Conservation (phyloP, 2,797 vertebrate genomes). For the Fratercula arctica region DNA sequence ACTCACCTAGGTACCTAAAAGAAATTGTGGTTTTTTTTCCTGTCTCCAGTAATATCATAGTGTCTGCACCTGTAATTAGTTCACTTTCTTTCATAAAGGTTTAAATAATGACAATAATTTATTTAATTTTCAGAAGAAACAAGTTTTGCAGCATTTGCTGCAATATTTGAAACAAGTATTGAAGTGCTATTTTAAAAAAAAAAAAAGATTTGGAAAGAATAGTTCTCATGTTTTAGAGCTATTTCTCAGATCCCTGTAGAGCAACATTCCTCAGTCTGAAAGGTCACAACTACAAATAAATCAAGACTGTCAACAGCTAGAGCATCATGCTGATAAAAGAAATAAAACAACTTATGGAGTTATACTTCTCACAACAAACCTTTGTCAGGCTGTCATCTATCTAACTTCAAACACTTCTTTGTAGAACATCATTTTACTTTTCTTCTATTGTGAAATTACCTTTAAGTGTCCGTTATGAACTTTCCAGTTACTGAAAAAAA, state of each 20-base stretch:
- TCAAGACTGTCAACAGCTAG: background rate
- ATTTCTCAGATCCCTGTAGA: background rate
- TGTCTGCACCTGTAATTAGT: background rate
- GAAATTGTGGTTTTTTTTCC: background rate
- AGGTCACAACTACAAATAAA: slow-evolving; percentile 17
- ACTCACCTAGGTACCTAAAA: background rate
- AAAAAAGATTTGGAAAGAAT: background rate
- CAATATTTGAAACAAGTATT: background rate
- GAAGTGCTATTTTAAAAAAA: background rate
- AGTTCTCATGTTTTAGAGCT: background rate
- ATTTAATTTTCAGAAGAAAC: background rate
- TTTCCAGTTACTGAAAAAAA: background rate
- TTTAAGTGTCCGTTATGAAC: background rate
- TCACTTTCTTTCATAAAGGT: background rate
- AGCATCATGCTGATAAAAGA: background rate
- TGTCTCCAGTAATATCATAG: background rate
- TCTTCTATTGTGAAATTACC: background rate
- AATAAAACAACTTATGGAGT: background rate
- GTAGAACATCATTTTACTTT: background rate
- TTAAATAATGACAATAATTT: background rate
- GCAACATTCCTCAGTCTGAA: background rate
- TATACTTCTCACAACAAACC: background rate
- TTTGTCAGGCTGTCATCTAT: background rate
- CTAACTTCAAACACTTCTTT: background rate
- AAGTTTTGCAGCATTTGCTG: background rate